Percentiles rank a stretch among this genome's conserved stretches.
Conservation (phyloP, 2,797 vertebrate genomes). For the Esox masquinongy region DNA sequence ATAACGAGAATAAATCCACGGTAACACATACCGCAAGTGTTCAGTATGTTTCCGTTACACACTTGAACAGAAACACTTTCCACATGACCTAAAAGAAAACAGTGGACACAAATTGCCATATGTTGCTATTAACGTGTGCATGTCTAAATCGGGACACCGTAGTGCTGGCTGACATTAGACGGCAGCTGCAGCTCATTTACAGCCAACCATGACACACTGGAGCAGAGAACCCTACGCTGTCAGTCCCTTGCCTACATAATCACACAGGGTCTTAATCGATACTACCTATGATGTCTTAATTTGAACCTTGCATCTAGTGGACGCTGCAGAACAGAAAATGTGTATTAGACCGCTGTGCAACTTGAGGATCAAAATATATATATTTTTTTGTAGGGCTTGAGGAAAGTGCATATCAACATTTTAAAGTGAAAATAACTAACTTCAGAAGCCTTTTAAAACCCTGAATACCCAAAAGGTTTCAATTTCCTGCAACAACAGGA, state of each 20-base stretch:
- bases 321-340: too few relatives aligned
- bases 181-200: constrained; percentile 69
- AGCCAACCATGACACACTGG: constrained; percentile 20
- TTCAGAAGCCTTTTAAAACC: too few relatives aligned
- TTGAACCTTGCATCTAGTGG: too few relatives aligned
- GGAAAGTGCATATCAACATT: too few relatives aligned
- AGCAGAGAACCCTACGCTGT: constrained; percentile 3
- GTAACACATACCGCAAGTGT: neutral
- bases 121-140: constrained; percentile 50
- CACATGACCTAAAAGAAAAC: neutral
- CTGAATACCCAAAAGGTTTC: too few relatives aligned
- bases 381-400: too few relatives aligned
- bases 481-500: too few relatives aligned
- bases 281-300: neutral
- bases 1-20: neutral
- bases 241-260: neutral
- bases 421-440: too few relatives aligned
- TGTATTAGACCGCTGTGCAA: too few relatives aligned
- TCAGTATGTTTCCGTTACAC: neutral
- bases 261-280: neutral
- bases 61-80: neutral
- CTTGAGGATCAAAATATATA: too few relatives aligned
- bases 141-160: constrained; percentile 65
- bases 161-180: constrained; percentile 63
- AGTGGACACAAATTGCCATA: constrained; percentile 4